phyloP scores from a whole-genome alignment of 2,888 invertebrate genomes.

The Oscheius sp. region DNA sequence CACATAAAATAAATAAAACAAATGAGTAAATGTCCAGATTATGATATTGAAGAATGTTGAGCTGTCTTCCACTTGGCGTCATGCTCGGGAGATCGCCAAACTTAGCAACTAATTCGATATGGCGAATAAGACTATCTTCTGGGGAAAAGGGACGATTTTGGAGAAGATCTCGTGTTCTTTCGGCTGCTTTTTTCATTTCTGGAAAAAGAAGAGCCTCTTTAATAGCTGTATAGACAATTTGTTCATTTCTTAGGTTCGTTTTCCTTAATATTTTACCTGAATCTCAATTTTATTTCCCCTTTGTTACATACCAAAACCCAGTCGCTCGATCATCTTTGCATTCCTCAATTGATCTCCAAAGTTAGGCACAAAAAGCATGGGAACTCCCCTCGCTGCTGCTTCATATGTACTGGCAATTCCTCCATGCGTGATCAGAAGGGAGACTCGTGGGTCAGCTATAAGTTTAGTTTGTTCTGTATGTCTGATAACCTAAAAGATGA shows the following conservation, averaged over 20 bases:
- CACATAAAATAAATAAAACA: neutral
- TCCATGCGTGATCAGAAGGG: conserved; percentile 24
- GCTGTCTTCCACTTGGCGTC: conserved; percentile 1
- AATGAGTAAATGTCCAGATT: conserved; percentile 7
- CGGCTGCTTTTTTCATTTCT: conserved; percentile 2
- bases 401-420: conserved; percentile 22
- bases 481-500: conserved; percentile 65
- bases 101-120: conserved; percentile 8
- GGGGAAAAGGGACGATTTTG: conserved; percentile 5
- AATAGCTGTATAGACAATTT: neutral
- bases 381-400: conserved; percentile 14
- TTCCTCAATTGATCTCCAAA: conserved; percentile 29
- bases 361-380: conserved; percentile 11
- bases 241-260: neutral
- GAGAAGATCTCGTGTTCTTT: neutral
- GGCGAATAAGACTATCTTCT: neutral
- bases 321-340: conserved; percentile 22
- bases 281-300: no score
- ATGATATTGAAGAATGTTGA: neutral
- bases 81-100: conserved; percentile 10
- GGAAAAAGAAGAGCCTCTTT: neutral
- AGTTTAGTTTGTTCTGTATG: neutral
- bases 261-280: neutral
- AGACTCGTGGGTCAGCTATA: conserved; percentile 7
- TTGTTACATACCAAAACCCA: conserved; percentile 28